Percentiles rank a stretch among this genome's conserved stretches.
phyloP scores from a whole-genome alignment of 2,113 vertebrate genomes.

The Lates calcarifer region DNA sequence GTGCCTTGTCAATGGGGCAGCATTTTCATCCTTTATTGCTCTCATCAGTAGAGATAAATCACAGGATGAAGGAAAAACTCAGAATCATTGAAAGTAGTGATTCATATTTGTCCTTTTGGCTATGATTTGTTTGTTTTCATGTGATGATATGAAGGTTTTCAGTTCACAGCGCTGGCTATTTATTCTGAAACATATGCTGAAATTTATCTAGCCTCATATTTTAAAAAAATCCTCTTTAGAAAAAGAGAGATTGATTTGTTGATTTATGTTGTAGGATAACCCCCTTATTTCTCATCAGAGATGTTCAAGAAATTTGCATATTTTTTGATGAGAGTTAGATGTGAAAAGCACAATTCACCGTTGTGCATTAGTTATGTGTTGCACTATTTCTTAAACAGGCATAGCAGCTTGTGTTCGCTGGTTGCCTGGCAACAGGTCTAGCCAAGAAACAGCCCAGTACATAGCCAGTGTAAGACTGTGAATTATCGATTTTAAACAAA shows the following conservation, averaged over 20 bases:
- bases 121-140: constrained; percentile 24
- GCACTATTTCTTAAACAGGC: neutral
- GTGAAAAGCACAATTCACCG: neutral
- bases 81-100: constrained; percentile 15
- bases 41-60: constrained; percentile 11
- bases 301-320: neutral
- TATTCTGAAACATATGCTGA: neutral
- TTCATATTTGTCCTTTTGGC: neutral
- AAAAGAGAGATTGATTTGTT: neutral
- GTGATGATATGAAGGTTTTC: neutral
- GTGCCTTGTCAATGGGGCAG: constrained; percentile 67
- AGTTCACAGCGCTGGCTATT: neutral
- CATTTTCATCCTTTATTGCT: constrained; percentile 20
- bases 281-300: too few species aligned
- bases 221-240: neutral
- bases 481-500: neutral
- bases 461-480: neutral
- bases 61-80: neutral
- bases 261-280: neutral
- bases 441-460: neutral
- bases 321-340: neutral
- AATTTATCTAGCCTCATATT: neutral
- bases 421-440: neutral
- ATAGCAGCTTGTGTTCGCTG: neutral
- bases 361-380: neutral